Evolutionary conservation across 1,140 invertebrate genomes (phyloP), one percentile per base, ranked within the genome.

Genomic region (Sycophaga agraensis): DNA sequence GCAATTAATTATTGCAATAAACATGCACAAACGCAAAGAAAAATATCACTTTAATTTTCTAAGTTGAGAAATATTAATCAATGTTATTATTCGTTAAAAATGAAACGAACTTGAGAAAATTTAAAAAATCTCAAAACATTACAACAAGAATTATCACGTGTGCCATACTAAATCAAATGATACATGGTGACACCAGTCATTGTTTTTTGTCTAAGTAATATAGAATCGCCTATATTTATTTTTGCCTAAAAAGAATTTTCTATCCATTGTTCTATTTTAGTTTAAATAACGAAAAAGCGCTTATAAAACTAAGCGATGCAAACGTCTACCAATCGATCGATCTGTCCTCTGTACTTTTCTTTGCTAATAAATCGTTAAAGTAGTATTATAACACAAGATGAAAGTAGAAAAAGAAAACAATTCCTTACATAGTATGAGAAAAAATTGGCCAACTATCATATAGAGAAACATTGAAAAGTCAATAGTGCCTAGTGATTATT

Each of bases 351-450:
- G 24, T 22, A 50, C 24, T 40, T 49, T 61, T 40, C 22, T 50
- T 51, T 59, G 22, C 26, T 31, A 54, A 55, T 42, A 39, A 48
- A 49, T 28, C 46, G 63, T 43, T 46, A 57, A 57, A 45, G 34
- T 22, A 63, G 39, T 37, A 40, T n/a, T n/a, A 26, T 40, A 51
- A 64, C 31, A 35, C 28, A 39, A 62, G 65, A 57, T 43, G 31
- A 35, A 17, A 40, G 42, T 42, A 19, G 26, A 59, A 53, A 58
- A 46, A 35, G 16, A 60, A 54, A 54, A 54, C 35, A 43, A 59
- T 40, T 43, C 21, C n/a, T 26, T 39, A n/a, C 0, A 51, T 51
- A 3, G n/a, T 12, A 17, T 8, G 16, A 24, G 37, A 24, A 45
- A 43, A 59, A 51, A 43, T 24, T 55, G 43, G 17, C 35, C 19